Evolutionary conservation across 2,797 vertebrate species (phyloP).

Genomic region (Microctenopoma lineatum): DNA sequence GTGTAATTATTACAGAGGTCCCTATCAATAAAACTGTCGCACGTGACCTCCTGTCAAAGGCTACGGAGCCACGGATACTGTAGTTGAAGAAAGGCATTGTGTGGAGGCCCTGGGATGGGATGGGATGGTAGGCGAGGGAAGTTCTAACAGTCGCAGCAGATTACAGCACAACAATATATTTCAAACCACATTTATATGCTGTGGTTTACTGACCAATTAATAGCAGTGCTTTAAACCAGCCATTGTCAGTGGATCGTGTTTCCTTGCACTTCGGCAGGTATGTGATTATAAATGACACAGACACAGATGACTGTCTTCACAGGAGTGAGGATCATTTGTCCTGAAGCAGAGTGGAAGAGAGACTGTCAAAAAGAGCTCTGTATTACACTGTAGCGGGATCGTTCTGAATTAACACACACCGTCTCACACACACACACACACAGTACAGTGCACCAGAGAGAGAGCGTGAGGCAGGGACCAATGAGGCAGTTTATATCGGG

Average conservation of each 20-base stretch:
- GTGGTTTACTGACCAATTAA: conserved; percentile 51
- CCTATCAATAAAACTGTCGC: conserved; percentile 85
- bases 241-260: conserved; percentile 28
- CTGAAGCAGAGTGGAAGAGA: conserved; percentile 65
- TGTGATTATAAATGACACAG: conserved; percentile 63
- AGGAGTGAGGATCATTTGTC: conserved; percentile 73
- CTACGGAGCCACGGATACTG: conserved; percentile 54
- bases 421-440: conserved; percentile 42
- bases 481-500: conserved; percentile 85
- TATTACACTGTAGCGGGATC: conserved; percentile 57
- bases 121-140: conserved; percentile 25
- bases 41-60: conserved; percentile 71
- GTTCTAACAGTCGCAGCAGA: conserved; percentile 19
- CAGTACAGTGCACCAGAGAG: conserved; percentile 59
- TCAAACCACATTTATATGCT: conserved; percentile 20
- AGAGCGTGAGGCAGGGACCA: conserved; percentile 78
- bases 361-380: conserved; percentile 74
- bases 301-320: conserved; percentile 63
- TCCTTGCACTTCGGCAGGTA: conserved; percentile 49
- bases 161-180: conserved; percentile 17
- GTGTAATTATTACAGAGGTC: conserved; percentile 85
- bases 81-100: conserved; percentile 46
- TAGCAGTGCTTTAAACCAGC: conserved; percentile 36
- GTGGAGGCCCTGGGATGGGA: conserved; percentile 33
- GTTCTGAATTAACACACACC: conserved; percentile 54